A percentile compares a stretch with the other conserved stretches of the same genome.
Evolutionary conservation across 35 echinoderm and acorn worm species (phyloP).

Genomic region (Nesometra sesokonis): DNA sequence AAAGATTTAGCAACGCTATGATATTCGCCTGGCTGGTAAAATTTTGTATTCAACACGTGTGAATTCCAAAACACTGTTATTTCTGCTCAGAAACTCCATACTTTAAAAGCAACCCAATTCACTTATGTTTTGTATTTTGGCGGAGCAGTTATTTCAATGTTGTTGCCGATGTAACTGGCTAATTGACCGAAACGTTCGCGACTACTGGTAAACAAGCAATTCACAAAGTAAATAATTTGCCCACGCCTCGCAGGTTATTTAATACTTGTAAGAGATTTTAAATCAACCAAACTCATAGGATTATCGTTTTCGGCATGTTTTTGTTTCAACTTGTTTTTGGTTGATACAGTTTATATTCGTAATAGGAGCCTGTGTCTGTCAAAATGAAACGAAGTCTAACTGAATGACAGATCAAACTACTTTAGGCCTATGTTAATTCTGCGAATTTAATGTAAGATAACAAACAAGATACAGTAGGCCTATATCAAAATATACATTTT

Average conservation of each 20-base stretch:
- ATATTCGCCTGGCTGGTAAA: not conserved
- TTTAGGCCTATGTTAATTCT: too few relatives aligned
- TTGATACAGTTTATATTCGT: not conserved
- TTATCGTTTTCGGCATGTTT: not conserved
- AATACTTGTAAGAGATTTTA: not conserved
- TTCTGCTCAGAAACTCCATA: not conserved
- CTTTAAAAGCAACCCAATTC: not conserved
- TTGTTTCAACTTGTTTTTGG: not conserved
- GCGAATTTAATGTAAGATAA: too few relatives aligned
- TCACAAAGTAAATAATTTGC: conserved; percentile 1
- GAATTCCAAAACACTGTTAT: not conserved
- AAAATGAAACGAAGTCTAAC: not conserved
- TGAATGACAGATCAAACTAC: too few relatives aligned
- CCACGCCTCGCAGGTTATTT: not conserved
- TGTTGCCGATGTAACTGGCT: not conserved
- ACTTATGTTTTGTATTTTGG: not conserved
- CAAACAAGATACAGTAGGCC: too few relatives aligned
- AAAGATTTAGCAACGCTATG: not conserved
- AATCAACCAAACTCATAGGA: not conserved
- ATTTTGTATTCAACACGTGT: not conserved
- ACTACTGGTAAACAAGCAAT: not conserved
- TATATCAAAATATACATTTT: too few relatives aligned
- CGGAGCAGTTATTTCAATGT: not conserved
- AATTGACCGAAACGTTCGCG: not conserved
- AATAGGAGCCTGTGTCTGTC: not conserved